These are phyloP conservation scores for Tolmerus cingulatus DNA, from an alignment of 2,888 invertebrate species.

Conservation along the genomic window DNA sequence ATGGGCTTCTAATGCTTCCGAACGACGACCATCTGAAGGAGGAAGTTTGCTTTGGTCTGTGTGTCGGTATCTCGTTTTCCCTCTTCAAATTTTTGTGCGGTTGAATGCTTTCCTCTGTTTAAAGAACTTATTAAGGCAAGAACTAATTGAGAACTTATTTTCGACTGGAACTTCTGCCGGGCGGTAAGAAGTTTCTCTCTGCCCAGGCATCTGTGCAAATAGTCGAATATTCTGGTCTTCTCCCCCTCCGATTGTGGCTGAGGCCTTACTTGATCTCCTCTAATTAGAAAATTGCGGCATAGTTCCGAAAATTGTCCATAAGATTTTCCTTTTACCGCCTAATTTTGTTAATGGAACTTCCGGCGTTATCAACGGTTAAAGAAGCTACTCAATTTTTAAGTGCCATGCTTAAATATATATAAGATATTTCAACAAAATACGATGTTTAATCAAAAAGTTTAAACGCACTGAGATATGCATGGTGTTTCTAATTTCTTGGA, in stretches of 20 bases:
- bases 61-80: not conserved
- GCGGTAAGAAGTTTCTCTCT: not conserved
- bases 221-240: not conserved
- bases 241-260: not conserved
- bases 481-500: no score
- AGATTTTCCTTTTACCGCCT: not conserved
- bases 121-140: constrained; percentile 37
- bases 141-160: constrained; percentile 40
- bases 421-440: no score
- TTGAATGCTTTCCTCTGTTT: constrained; percentile 36
- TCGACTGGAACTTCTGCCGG: not conserved
- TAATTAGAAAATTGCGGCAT: constrained; percentile 31
- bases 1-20: constrained; percentile 8
- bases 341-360: constrained; percentile 14
- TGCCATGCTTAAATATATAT: not conserved
- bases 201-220: constrained; percentile 2
- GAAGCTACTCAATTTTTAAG: not conserved
- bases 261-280: constrained; percentile 4
- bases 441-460: no score
- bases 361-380: not conserved
- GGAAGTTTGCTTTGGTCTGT: not conserved
- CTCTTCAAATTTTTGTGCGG: constrained; percentile 28
- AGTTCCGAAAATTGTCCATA: not conserved
- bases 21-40: not conserved
- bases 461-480: no score